These are phyloP conservation scores for Hemibagrus guttatus DNA, from an alignment of 2,797 vertebrate genomes.

Conservation along the genomic window DNA sequence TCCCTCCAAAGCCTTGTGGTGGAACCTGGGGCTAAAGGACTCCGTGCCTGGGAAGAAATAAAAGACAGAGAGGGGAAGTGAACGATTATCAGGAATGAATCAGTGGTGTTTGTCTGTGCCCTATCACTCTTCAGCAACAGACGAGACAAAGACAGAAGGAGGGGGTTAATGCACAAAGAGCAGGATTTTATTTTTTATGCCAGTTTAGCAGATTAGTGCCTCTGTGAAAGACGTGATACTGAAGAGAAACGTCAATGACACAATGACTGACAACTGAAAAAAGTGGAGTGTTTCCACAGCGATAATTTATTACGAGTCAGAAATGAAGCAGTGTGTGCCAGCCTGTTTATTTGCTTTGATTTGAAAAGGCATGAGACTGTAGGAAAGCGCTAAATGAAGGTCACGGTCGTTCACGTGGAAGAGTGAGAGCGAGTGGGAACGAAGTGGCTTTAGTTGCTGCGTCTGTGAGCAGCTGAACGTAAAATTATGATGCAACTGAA, in stretches of 20 bases:
- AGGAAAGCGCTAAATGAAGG: neutral
- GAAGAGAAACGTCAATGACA: neutral
- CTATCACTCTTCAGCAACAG: neutral
- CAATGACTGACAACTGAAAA: neutral
- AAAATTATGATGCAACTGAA: neutral
- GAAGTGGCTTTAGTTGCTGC: neutral
- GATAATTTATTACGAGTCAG: neutral
- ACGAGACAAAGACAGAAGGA: neutral
- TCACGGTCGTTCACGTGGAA: neutral
- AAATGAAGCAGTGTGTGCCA: neutral
- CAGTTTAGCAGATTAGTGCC: neutral
- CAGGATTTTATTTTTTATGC: neutral
- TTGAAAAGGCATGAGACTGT: neutral
- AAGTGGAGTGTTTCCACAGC: neutral
- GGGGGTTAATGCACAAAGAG: neutral
- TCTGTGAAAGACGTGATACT: neutral
- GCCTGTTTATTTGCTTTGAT: neutral
- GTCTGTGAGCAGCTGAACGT: neutral
- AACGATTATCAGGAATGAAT: neutral
- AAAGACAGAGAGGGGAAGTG: neutral
- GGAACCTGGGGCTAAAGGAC: constrained; percentile 68
- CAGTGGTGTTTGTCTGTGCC: neutral
- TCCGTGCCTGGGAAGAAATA: constrained; percentile 69
- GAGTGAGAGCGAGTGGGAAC: neutral
- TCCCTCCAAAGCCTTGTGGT: constrained; percentile 27